These are phyloP conservation scores for Halcyon leucocephala DNA, from an alignment of 2,797 vertebrate genomes.

Conservation along the genomic window DNA sequence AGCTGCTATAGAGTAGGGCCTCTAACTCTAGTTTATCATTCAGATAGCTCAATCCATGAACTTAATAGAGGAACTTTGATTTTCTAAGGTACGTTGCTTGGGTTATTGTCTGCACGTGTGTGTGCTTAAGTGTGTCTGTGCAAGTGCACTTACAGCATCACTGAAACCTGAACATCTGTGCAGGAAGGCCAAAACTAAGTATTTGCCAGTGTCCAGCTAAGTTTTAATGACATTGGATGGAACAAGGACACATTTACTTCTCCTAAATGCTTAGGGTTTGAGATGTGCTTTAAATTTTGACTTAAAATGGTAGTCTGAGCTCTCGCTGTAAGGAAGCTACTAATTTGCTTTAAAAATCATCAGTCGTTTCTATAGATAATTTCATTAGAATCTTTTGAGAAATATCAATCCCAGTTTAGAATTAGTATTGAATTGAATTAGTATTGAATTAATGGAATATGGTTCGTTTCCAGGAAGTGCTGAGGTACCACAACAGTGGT, in stretches of 20 bases:
- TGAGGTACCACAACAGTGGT: not conserved
- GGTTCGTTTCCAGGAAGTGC: not conserved
- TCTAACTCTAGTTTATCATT: not conserved
- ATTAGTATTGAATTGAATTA: not conserved
- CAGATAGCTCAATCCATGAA: not conserved
- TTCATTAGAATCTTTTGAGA: conserved; percentile 5
- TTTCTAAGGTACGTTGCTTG: not conserved
- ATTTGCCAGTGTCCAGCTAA: not conserved
- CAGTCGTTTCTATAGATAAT: not conserved
- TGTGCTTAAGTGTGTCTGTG: not conserved
- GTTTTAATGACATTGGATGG: not conserved
- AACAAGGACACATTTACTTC: not conserved
- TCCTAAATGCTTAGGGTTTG: not conserved
- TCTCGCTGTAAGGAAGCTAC: not conserved
- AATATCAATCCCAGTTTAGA: not conserved
- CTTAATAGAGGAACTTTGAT: not conserved
- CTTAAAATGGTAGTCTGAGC: not conserved
- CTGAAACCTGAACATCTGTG: not conserved
- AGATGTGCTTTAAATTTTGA: not conserved
- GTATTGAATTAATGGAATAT: not conserved
- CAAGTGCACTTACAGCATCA: not conserved
- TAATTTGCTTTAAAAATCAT: not conserved
- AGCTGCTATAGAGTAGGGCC: not conserved
- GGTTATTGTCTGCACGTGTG: rapidly evolving
- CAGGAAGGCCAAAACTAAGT: not conserved